Percentiles rank a stretch among this genome's conserved stretches.
These are phyloP conservation scores for Planiliza haematocheilus DNA, from an alignment of 2,113 vertebrate species.

Conservation along the genomic window DNA sequence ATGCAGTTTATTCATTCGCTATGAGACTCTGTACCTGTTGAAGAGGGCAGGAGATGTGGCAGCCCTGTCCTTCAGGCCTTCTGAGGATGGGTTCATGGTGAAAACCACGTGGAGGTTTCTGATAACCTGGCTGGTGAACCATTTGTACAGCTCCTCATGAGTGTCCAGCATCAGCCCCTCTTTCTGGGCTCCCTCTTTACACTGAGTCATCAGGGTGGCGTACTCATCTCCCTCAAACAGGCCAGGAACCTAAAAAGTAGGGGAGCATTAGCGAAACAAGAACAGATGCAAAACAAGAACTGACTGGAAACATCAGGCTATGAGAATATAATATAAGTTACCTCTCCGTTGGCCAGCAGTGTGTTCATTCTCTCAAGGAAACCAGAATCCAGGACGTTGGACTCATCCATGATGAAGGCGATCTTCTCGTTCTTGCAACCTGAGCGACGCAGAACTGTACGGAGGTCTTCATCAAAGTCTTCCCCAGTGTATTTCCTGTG, in stretches of 20 bases:
- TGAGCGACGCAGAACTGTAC: slow-evolving; percentile 95
- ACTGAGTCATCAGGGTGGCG: slow-evolving; percentile 98
- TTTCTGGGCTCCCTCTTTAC: slow-evolving; percentile 98
- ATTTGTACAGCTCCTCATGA: slow-evolving; percentile 97
- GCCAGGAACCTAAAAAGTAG: slow-evolving; percentile 89
- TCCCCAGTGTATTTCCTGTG: slow-evolving; percentile 98
- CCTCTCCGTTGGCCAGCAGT: slow-evolving; percentile 97
- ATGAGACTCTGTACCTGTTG: slow-evolving; percentile 88
- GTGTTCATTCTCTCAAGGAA: slow-evolving; percentile 99
- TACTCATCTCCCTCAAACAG: slow-evolving; percentile 99
- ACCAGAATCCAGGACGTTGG: slow-evolving; percentile 96
- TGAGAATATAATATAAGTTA: slow-evolving; percentile 48
- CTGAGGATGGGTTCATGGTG: slow-evolving; percentile 99
- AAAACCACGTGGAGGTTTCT: slow-evolving; percentile 99
- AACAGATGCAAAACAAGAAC: background rate
- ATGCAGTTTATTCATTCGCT: background rate
- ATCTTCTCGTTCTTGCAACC: slow-evolving; percentile 99
- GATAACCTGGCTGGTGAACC: slow-evolving; percentile 99
- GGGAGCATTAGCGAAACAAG: background rate
- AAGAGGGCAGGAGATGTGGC: slow-evolving; percentile 98
- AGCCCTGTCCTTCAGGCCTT: slow-evolving; percentile 97
- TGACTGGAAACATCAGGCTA: too few species aligned
- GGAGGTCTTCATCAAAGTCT: slow-evolving; percentile 97
- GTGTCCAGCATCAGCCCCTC: slow-evolving; percentile 99
- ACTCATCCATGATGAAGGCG: slow-evolving; percentile 99